phyloP scores from a whole-genome alignment of 2,797 vertebrate genomes.

The Sebastes cheni region DNA sequence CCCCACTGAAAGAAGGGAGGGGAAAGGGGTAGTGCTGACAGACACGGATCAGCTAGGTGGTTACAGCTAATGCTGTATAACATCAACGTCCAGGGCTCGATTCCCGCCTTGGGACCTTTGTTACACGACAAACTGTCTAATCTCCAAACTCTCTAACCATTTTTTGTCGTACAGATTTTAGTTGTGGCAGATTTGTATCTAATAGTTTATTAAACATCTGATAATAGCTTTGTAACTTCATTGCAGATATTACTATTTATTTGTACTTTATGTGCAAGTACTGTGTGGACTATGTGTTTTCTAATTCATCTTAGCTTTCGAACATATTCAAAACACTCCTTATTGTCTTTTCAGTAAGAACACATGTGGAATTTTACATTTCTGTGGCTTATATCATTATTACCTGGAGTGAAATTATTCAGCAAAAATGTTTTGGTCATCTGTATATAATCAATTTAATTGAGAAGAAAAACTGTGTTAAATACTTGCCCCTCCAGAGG shows the following conservation, averaged over 20 bases:
- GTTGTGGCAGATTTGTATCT: neutral
- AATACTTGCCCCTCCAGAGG: neutral
- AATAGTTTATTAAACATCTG: neutral
- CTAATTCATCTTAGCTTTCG: neutral
- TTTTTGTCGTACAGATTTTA: neutral
- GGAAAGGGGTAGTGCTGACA: neutral
- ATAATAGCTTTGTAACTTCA: neutral
- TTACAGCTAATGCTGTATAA: too few relatives aligned
- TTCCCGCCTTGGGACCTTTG: too few relatives aligned
- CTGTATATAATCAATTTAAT: neutral
- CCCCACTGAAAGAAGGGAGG: neutral
- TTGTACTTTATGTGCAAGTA: neutral
- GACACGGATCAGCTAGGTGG: neutral
- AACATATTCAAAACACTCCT: neutral
- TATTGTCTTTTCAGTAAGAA: neutral
- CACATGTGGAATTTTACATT: neutral
- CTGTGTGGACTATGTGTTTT: neutral
- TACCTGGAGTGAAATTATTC: neutral
- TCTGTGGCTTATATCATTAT: neutral
- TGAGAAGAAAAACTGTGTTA: neutral
- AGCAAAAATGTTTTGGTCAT: neutral
- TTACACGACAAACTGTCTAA: too few relatives aligned
- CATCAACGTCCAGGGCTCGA: rapidly evolving
- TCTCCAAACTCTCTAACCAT: neutral
- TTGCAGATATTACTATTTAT: neutral